Percentiles rank a stretch among this genome's conserved stretches.
Evolutionary conservation across 2,888 invertebrate genomes (phyloP).

Genomic region (Apeira syringaria): DNA sequence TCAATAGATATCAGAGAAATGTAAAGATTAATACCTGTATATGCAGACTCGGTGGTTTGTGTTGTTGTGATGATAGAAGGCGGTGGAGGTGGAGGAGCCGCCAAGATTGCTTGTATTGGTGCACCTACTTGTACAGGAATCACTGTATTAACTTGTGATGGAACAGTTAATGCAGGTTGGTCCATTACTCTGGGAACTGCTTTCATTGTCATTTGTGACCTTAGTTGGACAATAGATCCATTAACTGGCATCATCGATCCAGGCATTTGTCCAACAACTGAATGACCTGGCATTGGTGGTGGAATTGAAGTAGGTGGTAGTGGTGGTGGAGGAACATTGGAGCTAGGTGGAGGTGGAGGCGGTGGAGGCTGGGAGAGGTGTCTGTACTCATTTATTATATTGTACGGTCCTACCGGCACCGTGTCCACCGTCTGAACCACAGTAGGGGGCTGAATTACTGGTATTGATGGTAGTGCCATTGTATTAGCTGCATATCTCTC

Average conservation of each 20-base stretch:
- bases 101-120: slow-evolving; percentile 17
- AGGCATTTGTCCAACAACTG: background rate
- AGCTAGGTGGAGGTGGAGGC: slow-evolving; percentile 37
- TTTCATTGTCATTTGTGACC: too few relatives aligned
- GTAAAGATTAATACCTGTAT: slow-evolving; percentile 23
- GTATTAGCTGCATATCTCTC: slow-evolving; percentile 55
- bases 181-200: background rate
- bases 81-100: slow-evolving; percentile 33
- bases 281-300: slow-evolving; percentile 30
- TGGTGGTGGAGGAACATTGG: background rate
- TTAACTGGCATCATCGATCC: too few relatives aligned
- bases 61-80: slow-evolving; percentile 11
- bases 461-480: background rate
- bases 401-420: background rate
- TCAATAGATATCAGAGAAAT: too few relatives aligned
- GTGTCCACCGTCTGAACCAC: background rate
- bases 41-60: slow-evolving; percentile 9
- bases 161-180: background rate
- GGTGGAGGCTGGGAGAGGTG: slow-evolving; percentile 40
- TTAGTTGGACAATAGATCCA: too few relatives aligned
- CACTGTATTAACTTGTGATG: background rate
- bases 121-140: slow-evolving; percentile 7
- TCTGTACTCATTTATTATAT: slow-evolving; percentile 20
- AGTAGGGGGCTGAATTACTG: background rate
- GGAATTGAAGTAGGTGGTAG: slow-evolving; percentile 22